Base-by-base conservation (phyloP, 2,797 vertebrate genomes). In the Sibirionetta formosa region DNA sequence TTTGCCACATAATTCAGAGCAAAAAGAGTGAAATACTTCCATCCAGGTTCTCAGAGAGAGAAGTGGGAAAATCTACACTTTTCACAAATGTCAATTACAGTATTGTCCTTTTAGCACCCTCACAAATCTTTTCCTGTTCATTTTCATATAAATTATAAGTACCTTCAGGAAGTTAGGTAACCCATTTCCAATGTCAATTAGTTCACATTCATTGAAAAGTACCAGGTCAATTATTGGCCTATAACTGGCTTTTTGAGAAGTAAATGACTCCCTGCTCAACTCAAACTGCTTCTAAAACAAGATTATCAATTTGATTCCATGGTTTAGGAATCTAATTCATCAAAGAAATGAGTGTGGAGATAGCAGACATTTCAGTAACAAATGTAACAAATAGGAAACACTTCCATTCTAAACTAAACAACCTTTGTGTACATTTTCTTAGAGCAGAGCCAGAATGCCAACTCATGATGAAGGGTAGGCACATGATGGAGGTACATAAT, bases 141-240 rank as follows among this genome's bases (percentile, higher is more conserved):
- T 79, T 77, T 73, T 80, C 11, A 65, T 64, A 26, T 9, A 40
- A 82, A 18, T 12, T 48, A 44, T 17, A 73, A 86, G 29, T 80
- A 75, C 31, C 27, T 82, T 58, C 66, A 57, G 33, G 27, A 91
- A 64, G 31, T 60, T 44, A 27, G 18, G 23, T 60, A 64, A 56
- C 53, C 58, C 51, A 82, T 63, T 92, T 91, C 48, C n/a, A 46
- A 13, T 53, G 27, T 82, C n/a, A 82, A 80, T 58, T 73, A 70
- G 8, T 80, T 82, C 20, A 86, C 35, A 33, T 36, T 48, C 26
- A 40, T 16, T 85, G 19, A 33, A 66, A 93, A 63, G 10, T 40
- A 68, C 31, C 0, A 1, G 27, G 35, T 68, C 53, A 87, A 31
- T 85, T 77, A 70, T 40, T 20, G 77, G 8, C 13, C 15, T 85